A percentile compares a stretch with the other conserved stretches of the same genome.
Conservation (phyloP, 2,888 invertebrate genomes). For the Eledona agricola region DNA sequence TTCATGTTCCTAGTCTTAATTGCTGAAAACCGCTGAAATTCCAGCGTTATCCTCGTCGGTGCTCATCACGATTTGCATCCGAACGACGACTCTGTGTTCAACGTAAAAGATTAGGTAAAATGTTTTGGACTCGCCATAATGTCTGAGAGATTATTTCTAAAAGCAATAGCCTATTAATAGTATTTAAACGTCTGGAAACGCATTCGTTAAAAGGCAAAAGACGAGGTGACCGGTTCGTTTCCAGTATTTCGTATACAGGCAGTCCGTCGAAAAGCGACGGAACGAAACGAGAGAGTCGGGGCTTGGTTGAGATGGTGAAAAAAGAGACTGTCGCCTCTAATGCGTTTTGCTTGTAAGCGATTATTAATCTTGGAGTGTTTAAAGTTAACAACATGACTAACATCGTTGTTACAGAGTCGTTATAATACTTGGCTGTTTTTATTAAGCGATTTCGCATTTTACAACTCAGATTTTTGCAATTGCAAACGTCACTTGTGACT, state of each 20-base stretch:
- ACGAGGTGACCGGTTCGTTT: conserved; percentile 18
- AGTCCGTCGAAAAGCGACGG: conserved; percentile 2
- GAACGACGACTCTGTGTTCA: conserved; percentile 52
- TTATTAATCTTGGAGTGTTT: conserved; percentile 61
- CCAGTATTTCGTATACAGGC: too few relatives aligned
- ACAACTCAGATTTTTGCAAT: background rate
- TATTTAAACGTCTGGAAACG: conserved; percentile 55
- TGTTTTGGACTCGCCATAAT: conserved; percentile 57
- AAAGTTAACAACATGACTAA: conserved; percentile 60
- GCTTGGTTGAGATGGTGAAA: conserved; percentile 41
- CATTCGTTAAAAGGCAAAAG: conserved; percentile 45
- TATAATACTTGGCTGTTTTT: conserved; percentile 55
- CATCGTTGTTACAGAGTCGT: conserved; percentile 59
- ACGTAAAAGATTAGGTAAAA: conserved; percentile 60
- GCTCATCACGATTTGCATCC: conserved; percentile 40
- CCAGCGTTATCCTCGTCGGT: conserved; percentile 13
- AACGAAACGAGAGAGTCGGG: conserved; percentile 1
- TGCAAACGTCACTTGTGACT: background rate
- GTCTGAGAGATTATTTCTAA: conserved; percentile 59
- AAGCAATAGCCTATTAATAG: conserved; percentile 62
- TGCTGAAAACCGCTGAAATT: conserved; percentile 18
- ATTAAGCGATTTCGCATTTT: conserved; percentile 50
- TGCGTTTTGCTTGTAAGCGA: conserved; percentile 61
- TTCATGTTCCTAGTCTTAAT: conserved; percentile 22
- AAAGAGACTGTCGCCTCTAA: conserved; percentile 56